phyloP scores from a whole-genome alignment of 30 jellyfish, hydroid and myxozoan species.

The Sanderia malayensis region DNA sequence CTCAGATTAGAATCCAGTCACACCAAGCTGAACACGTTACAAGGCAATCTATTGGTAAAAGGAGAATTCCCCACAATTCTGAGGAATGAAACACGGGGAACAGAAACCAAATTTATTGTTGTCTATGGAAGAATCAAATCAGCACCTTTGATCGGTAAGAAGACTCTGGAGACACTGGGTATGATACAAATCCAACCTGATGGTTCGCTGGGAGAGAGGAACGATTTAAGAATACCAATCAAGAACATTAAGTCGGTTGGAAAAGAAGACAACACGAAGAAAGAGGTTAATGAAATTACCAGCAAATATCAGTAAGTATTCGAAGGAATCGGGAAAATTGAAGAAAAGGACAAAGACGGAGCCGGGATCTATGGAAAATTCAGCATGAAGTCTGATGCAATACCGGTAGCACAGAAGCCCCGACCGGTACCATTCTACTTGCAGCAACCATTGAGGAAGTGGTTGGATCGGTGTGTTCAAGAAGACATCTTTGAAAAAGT shows the following conservation, averaged over 20 bases:
- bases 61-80: constrained; percentile 9
- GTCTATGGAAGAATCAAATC: neutral
- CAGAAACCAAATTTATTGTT: constrained; percentile 5
- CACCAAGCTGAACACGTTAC: constrained; percentile 25
- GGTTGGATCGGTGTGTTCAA: constrained; percentile 14
- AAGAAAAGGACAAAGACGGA: no score
- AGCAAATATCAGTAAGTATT: no score
- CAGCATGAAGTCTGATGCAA: no score
- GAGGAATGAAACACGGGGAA: constrained; percentile 12
- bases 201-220: neutral
- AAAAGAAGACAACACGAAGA: neutral
- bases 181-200: neutral
- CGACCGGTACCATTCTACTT: no score
- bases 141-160: constrained; percentile 4
- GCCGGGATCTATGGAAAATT: no score
- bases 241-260: neutral
- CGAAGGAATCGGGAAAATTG: no score
- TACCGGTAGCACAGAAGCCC: no score
- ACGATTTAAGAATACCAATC: neutral
- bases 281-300: neutral
- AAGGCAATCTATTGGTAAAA: neutral
- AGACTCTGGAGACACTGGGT: neutral
- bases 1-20: constrained; percentile 5
- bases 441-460: no score
- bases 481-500: constrained; percentile 7